These are phyloP conservation scores for Spicauda simplicius DNA, from an alignment of 2,888 invertebrate genomes.

Conservation along the genomic window DNA sequence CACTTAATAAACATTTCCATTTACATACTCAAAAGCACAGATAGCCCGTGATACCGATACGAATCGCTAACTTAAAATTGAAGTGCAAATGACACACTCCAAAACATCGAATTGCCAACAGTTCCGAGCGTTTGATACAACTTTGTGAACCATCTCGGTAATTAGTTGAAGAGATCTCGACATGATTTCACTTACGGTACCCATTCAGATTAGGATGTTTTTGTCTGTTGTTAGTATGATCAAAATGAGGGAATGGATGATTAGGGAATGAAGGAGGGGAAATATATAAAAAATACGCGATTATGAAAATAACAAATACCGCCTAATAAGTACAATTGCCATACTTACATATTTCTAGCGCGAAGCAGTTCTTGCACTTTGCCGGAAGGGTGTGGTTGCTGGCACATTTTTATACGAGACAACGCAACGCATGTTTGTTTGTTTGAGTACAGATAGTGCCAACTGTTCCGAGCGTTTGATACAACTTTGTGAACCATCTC, in stretches of 20 bases:
- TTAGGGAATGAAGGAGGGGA: too few species aligned
- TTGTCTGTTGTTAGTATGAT: neutral
- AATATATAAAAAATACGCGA: too few species aligned
- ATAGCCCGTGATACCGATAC: neutral
- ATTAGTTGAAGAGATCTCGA: conserved; percentile 15
- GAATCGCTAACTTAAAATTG: conserved; percentile 14
- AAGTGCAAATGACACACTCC: conserved; percentile 14
- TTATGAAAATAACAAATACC: too few species aligned
- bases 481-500: neutral
- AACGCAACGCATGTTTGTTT: too few species aligned
- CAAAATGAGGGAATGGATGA: neutral
- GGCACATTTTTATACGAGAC: too few species aligned
- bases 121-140: conserved; percentile 9
- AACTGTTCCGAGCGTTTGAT: conserved; percentile 7
- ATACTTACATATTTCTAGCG: too few species aligned
- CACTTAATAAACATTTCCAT: neutral
- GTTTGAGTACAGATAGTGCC: too few species aligned
- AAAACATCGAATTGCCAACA: neutral
- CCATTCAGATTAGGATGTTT: neutral
- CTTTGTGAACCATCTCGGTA: neutral
- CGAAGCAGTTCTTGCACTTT: too few species aligned
- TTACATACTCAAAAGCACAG: neutral
- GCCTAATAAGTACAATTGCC: too few species aligned
- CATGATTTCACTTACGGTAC: conserved; percentile 7
- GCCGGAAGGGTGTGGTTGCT: too few species aligned